Evolutionary conservation across 2,113 vertebrate species (phyloP).

Genomic region (Plectropomus leopardus): DNA sequence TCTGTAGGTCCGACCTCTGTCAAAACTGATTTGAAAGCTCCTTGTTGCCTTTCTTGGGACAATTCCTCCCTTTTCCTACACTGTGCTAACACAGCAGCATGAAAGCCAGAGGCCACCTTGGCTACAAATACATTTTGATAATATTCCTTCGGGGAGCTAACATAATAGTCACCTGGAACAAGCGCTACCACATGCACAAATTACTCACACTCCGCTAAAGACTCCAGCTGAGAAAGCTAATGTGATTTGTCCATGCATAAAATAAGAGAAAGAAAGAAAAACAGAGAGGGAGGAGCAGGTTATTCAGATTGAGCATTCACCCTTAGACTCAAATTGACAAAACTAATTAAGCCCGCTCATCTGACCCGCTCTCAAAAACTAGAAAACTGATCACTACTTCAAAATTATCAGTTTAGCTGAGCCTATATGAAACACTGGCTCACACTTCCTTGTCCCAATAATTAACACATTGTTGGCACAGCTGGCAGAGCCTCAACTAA

Average conservation of each 20-base stretch:
- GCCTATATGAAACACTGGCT: slow-evolving; percentile 11
- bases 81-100: slow-evolving; percentile 31
- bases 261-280: slow-evolving; percentile 60
- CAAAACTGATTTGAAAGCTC: slow-evolving; percentile 52
- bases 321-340: slow-evolving; percentile 54
- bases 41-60: slow-evolving; percentile 4
- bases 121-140: slow-evolving; percentile 57
- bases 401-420: slow-evolving; percentile 20
- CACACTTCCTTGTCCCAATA: slow-evolving; percentile 11
- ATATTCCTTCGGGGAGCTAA: slow-evolving; percentile 43
- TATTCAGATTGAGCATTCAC: slow-evolving; percentile 54
- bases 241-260: slow-evolving; percentile 80
- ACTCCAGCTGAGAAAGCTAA: slow-evolving; percentile 72
- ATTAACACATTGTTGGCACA: slow-evolving; percentile 19
- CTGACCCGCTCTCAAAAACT: slow-evolving; percentile 39
- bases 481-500: slow-evolving; percentile 1
- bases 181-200: slow-evolving; percentile 51
- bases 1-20: slow-evolving; percentile 36
- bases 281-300: slow-evolving; percentile 25
- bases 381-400: slow-evolving; percentile 37
- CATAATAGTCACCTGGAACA: slow-evolving; percentile 68
- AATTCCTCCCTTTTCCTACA: slow-evolving; percentile 13
- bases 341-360: slow-evolving; percentile 57
- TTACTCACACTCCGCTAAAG: slow-evolving; percentile 67
- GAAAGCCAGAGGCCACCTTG: slow-evolving; percentile 30